These are phyloP conservation scores for Pseudorectes ferrugineus DNA, from an alignment of 2,113 vertebrate species.

Conservation along the genomic window DNA sequence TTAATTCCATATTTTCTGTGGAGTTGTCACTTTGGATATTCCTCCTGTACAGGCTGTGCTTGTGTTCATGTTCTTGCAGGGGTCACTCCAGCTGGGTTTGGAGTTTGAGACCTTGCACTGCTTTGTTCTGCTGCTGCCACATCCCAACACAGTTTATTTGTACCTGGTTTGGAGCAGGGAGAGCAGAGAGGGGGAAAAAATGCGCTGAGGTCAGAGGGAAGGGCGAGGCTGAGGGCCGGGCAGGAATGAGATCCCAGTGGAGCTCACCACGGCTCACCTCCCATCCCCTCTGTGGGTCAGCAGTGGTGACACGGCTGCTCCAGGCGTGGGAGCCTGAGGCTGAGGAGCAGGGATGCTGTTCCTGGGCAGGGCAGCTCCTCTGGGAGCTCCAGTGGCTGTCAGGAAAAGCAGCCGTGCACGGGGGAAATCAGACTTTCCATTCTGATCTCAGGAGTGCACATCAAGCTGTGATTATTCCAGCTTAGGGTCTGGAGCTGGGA, in stretches of 20 bases:
- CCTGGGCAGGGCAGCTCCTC: not conserved
- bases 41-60: not conserved
- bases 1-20: not conserved
- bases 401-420: rapidly evolving
- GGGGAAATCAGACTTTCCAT: not conserved
- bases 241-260: not conserved
- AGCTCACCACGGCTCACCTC: not conserved
- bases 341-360: not conserved
- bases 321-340: not conserved
- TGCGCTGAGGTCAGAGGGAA: not conserved
- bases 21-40: not conserved
- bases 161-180: not conserved
- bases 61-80: not conserved
- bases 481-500: not conserved
- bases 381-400: not conserved
- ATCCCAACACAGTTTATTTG: rapidly evolving
- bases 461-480: not conserved
- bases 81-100: not conserved
- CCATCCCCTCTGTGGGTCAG: rapidly evolving
- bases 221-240: not conserved
- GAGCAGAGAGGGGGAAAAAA: not conserved
- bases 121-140: not conserved
- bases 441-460: not conserved
- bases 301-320: not conserved
- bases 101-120: not conserved